Evolutionary conservation across 2,113 vertebrate species (phyloP).

Genomic region (Aythya baeri): DNA sequence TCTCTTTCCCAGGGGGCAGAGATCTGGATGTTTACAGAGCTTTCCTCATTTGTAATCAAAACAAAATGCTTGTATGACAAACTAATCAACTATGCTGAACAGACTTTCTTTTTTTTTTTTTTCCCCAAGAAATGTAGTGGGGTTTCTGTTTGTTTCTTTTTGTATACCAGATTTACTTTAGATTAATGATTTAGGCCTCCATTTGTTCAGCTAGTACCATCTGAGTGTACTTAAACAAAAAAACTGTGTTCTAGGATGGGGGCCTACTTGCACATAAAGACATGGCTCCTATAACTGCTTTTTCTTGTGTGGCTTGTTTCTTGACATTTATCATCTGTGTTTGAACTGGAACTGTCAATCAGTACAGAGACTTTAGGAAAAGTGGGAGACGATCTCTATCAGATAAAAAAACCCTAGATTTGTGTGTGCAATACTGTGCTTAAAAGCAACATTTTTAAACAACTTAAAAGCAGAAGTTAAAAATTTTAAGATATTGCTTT

Average conservation of each 20-base stretch:
- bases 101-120: not conserved
- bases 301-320: not conserved
- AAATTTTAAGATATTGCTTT: not conserved
- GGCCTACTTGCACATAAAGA: not conserved
- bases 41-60: slow-evolving; percentile 2
- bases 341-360: not conserved
- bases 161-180: not conserved
- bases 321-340: not conserved
- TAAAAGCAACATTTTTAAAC: not conserved
- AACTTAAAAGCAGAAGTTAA: not conserved
- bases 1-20: not conserved
- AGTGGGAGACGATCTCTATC: not conserved
- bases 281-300: not conserved
- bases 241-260: not conserved
- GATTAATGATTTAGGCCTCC: slow-evolving; percentile 4
- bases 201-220: not conserved
- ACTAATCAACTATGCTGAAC: not conserved
- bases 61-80: not conserved
- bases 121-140: not conserved
- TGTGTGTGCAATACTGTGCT: not conserved
- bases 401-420: not conserved
- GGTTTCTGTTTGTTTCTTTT: not conserved
- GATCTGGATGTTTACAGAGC: not conserved
- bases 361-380: not conserved
- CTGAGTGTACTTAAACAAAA: not conserved